Evolutionary conservation across 2,113 vertebrate species (phyloP).

Genomic region (Eolophus roseicapilla): DNA sequence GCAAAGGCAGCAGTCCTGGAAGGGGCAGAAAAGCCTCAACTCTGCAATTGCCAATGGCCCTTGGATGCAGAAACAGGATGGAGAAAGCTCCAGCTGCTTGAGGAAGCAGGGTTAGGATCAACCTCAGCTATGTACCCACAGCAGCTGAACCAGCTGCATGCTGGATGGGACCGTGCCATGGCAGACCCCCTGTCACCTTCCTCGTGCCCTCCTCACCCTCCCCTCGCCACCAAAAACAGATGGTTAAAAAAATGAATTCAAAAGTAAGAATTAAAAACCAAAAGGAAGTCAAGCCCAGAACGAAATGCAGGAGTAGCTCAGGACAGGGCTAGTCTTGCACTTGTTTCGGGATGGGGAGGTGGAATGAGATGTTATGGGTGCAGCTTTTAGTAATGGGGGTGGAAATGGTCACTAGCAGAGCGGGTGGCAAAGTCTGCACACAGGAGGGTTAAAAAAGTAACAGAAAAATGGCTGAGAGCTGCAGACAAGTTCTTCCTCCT

Average conservation of each 20-base stretch:
- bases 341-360: constrained; percentile 63
- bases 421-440: constrained; percentile 66
- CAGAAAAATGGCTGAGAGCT: constrained; percentile 67
- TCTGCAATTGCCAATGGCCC: constrained; percentile 40
- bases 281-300: constrained; percentile 53
- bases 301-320: constrained; percentile 65
- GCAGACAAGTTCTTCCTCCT: constrained; percentile 46
- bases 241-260: background rate
- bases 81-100: background rate
- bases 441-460: constrained; percentile 17
- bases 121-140: background rate
- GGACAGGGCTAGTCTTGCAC: constrained; percentile 52
- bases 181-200: constrained; percentile 1
- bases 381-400: constrained; percentile 66
- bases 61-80: constrained; percentile 53
- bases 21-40: constrained; percentile 47
- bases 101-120: background rate
- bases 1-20: constrained; percentile 49
- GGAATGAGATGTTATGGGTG: constrained; percentile 69
- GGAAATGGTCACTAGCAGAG: constrained; percentile 71
- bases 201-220: constrained; percentile 39
- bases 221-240: constrained; percentile 55
- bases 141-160: background rate
- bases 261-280: background rate
- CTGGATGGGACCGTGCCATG: constrained; percentile 3